These are phyloP conservation scores for Isoperla grammatica DNA, from an alignment of 2,888 invertebrate genomes.

Conservation along the genomic window DNA sequence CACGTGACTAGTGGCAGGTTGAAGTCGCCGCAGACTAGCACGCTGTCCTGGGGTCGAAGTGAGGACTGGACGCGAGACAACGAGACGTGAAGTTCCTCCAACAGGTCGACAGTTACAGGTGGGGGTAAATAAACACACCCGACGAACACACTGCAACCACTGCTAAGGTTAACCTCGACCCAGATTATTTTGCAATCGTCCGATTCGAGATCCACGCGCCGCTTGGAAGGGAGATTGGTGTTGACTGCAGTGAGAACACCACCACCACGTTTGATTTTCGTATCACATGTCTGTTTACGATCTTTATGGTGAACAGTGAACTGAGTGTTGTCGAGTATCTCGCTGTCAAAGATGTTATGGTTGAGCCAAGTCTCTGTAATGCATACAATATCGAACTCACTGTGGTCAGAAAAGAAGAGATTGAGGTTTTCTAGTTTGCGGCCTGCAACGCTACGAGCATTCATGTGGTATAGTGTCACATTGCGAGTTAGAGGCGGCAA, in stretches of 20 bases:
- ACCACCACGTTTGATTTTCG: background rate
- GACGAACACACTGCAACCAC: background rate
- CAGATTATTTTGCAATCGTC: slow-evolving; percentile 1
- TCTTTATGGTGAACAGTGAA: background rate
- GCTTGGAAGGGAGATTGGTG: background rate
- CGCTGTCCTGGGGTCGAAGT: background rate
- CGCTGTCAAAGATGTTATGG: background rate
- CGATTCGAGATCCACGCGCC: slow-evolving; percentile 1
- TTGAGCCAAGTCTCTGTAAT: background rate
- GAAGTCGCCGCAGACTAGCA: background rate
- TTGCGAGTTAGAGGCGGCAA: background rate
- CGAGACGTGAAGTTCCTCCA: background rate
- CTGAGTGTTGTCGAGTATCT: background rate
- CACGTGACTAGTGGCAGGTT: background rate
- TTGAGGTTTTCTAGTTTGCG: background rate
- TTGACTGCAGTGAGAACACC: background rate
- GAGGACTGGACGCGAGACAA: background rate
- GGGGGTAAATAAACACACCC: background rate
- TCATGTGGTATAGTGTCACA: background rate
- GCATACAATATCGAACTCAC: background rate
- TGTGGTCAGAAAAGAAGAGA: background rate
- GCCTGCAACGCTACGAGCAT: background rate
- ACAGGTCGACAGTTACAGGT: background rate
- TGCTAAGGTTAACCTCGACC: background rate
- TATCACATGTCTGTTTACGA: background rate